phyloP scores from a whole-genome alignment of 2,797 vertebrate genomes.

The Acanthurus leucopareius region DNA sequence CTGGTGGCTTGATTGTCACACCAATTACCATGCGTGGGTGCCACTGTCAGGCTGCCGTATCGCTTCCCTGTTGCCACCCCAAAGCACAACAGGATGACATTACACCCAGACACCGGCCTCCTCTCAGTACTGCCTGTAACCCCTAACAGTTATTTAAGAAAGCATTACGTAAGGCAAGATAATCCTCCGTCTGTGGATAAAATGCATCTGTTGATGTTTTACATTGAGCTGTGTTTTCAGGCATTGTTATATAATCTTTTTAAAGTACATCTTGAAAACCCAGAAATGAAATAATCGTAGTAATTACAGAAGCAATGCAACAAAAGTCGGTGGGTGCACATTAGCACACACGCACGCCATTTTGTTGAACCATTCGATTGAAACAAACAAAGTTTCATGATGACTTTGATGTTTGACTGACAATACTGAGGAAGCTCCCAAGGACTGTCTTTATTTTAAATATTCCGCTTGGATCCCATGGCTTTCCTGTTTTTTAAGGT shows the following conservation, averaged over 20 bases:
- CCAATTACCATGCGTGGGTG: conserved; percentile 65
- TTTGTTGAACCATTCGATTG: conserved; percentile 23
- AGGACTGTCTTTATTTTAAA: conserved; percentile 6
- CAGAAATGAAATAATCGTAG: not conserved
- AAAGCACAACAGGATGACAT: conserved; percentile 61
- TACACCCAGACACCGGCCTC: conserved; percentile 57
- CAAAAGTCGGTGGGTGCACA: not conserved
- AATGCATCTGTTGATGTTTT: conserved; percentile 17
- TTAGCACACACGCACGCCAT: not conserved
- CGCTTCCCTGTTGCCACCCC: conserved; percentile 52
- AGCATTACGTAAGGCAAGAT: conserved; percentile 35
- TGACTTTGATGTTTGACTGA: conserved; percentile 52
- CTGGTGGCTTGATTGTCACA: conserved; percentile 59
- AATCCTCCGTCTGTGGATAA: conserved; percentile 30
- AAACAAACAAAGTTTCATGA: conserved; percentile 24
- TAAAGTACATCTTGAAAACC: not conserved
- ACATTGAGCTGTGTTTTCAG: conserved; percentile 11
- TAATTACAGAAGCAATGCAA: not conserved
- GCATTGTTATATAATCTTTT: conserved; percentile 4
- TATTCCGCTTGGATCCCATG: conserved; percentile 2
- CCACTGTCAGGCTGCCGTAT: conserved; percentile 66
- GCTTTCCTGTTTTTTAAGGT: conserved; percentile 29
- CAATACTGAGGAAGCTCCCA: conserved; percentile 28
- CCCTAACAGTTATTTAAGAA: conserved; percentile 51
- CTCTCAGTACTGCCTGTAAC: conserved; percentile 30